Percentiles rank a stretch among this genome's conserved stretches.
Evolutionary conservation across 2,888 invertebrate species (phyloP).

Genomic region (Octonoba sinensis): DNA sequence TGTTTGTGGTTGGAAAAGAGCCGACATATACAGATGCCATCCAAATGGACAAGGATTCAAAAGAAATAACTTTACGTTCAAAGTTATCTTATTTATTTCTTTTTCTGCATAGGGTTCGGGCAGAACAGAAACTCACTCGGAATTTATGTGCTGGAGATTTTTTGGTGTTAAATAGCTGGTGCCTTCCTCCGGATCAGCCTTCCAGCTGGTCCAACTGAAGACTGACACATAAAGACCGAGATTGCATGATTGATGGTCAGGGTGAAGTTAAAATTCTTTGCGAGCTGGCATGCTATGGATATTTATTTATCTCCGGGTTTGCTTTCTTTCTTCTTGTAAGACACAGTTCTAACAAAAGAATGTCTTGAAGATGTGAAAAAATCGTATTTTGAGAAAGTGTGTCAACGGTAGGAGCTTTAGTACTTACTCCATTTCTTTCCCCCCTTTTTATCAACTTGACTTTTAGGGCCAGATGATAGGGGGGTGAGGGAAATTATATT

Average conservation of each 20-base stretch:
- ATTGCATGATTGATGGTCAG: slow-evolving; percentile 35
- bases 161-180: slow-evolving; percentile 48
- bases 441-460: too few species aligned
- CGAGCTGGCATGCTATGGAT: slow-evolving; percentile 14
- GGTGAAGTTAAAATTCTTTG: slow-evolving; percentile 43
- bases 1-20: slow-evolving; percentile 46
- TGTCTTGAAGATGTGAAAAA: too few species aligned
- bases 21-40: slow-evolving; percentile 48
- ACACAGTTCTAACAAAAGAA: slow-evolving; percentile 29
- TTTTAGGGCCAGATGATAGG: too few species aligned
- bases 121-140: slow-evolving; percentile 25
- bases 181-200: slow-evolving; percentile 28
- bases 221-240: slow-evolving; percentile 45
- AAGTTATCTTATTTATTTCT: slow-evolving; percentile 37
- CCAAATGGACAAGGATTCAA: slow-evolving; percentile 54
- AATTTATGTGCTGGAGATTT: slow-evolving; percentile 50
- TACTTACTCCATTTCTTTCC: too few species aligned
- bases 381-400: too few species aligned
- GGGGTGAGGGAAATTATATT: too few species aligned
- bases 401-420: too few species aligned
- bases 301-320: slow-evolving; percentile 31
- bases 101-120: slow-evolving; percentile 21
- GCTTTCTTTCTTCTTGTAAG: slow-evolving; percentile 28
- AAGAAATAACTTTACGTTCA: slow-evolving; percentile 54
- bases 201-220: slow-evolving; percentile 24